A percentile compares a stretch with the other conserved stretches of the same genome.
phyloP scores from a whole-genome alignment of 2,113 vertebrate species.

The Nansenia antarctica region DNA sequence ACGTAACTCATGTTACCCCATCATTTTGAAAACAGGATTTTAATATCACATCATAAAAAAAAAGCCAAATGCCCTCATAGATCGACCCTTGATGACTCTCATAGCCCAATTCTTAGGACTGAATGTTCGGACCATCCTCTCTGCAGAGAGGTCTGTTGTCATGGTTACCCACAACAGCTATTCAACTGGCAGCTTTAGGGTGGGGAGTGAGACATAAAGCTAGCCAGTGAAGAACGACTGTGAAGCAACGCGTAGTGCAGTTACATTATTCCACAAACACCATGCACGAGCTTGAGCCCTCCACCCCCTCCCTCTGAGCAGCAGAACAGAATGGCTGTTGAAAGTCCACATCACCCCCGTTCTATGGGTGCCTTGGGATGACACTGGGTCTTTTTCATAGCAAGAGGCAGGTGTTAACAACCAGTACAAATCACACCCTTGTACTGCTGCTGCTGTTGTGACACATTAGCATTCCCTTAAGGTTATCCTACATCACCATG shows the following conservation, averaged over 20 bases:
- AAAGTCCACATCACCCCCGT: conserved; percentile 20
- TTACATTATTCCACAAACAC: neutral
- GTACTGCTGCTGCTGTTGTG: conserved; percentile 55
- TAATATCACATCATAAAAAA: too few species aligned
- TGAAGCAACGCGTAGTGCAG: conserved; percentile 73
- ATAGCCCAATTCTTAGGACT: neutral
- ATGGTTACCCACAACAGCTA: conserved; percentile 86
- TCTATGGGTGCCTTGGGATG: conserved; percentile 15
- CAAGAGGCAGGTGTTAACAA: conserved; percentile 61
- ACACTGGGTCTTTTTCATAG: conserved; percentile 62
- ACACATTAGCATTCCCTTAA: conserved; percentile 68
- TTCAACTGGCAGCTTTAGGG: conserved; percentile 87
- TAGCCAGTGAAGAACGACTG: conserved; percentile 88
- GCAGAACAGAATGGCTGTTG: conserved; percentile 49
- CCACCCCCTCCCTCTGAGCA: neutral
- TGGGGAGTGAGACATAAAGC: conserved; percentile 76
- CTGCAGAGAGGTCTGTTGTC: conserved; percentile 63
- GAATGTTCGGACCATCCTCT: conserved; percentile 19
- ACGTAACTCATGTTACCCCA: too few species aligned
- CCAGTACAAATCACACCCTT: conserved; percentile 66
- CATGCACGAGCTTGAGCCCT: neutral
- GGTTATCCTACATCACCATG: conserved; percentile 43
- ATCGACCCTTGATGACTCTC: neutral
- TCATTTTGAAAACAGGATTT: too few species aligned
- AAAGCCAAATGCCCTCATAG: neutral